phyloP scores from a whole-genome alignment of 2,797 vertebrate genomes.

The Glossophaga mutica region DNA sequence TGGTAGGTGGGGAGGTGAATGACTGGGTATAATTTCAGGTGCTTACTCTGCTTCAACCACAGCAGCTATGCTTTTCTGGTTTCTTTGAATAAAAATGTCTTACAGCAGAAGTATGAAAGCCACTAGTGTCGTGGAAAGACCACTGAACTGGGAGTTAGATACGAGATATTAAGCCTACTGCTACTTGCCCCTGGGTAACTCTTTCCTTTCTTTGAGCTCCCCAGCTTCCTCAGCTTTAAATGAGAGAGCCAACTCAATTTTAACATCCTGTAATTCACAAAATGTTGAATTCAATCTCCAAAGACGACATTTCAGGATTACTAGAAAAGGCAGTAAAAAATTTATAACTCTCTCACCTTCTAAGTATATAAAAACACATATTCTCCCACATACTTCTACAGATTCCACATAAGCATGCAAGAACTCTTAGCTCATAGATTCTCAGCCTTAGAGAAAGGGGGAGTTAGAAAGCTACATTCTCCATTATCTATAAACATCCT shows the following conservation, averaged over 20 bases:
- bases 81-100: constrained; percentile 15
- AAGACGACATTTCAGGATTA: constrained; percentile 31
- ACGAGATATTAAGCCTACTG: not conserved
- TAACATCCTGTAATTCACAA: not conserved
- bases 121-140: not conserved
- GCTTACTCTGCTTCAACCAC: not conserved
- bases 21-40: not conserved
- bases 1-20: not conserved
- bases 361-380: constrained; percentile 34
- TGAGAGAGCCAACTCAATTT: not conserved
- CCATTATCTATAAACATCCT: constrained; percentile 26
- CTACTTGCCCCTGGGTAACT: not conserved
- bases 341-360: constrained; percentile 20
- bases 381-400: not conserved
- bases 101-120: not conserved
- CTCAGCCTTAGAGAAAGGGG: not conserved
- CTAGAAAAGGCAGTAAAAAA: constrained; percentile 33
- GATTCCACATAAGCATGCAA: not conserved
- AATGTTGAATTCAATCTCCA: not conserved
- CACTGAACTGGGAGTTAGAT: not conserved
- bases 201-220: not conserved
- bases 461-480: constrained; percentile 24
- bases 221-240: constrained; percentile 23
- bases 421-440: constrained; percentile 21
- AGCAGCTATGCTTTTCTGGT: constrained; percentile 7